phyloP scores from a whole-genome alignment of 1,140 invertebrate species.

The Monomorium pharaonis region DNA sequence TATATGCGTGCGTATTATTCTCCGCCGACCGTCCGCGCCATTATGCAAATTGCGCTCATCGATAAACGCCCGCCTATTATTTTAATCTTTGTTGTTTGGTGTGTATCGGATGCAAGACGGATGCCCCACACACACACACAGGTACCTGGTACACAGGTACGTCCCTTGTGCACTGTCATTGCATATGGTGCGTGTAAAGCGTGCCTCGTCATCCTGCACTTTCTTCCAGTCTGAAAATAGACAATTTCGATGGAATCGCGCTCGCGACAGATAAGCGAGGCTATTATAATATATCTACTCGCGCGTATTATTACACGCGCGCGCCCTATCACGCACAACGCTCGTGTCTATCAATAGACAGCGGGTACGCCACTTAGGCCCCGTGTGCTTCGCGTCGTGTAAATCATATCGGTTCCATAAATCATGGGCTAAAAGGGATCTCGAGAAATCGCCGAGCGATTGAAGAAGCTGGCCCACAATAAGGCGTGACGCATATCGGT shows the following conservation, averaged over 20 bases:
- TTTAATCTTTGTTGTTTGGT: slow-evolving; percentile 49
- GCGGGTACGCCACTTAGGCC: slow-evolving; percentile 2
- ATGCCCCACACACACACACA: background rate
- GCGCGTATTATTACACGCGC: slow-evolving; percentile 20
- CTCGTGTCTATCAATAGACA: slow-evolving; percentile 44
- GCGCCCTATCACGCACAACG: background rate
- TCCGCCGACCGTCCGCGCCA: slow-evolving; percentile 36
- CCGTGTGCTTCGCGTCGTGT: slow-evolving; percentile 10
- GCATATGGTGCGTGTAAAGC: background rate
- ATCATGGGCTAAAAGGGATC: slow-evolving; percentile 56
- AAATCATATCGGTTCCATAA: slow-evolving; percentile 54
- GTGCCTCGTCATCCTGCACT: background rate
- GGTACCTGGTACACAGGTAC: background rate
- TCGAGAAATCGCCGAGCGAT: slow-evolving; percentile 52
- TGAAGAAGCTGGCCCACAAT: slow-evolving; percentile 54
- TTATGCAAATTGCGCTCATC: slow-evolving; percentile 58
- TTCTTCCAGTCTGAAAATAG: slow-evolving; percentile 29
- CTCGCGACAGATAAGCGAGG: slow-evolving; percentile 12
- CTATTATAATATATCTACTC: background rate
- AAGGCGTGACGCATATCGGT: slow-evolving; percentile 54
- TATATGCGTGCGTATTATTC: slow-evolving; percentile 43
- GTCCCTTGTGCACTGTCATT: slow-evolving; percentile 16
- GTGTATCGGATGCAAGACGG: slow-evolving; percentile 9
- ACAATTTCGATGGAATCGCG: background rate
- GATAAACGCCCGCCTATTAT: slow-evolving; percentile 52